phyloP scores from a whole-genome alignment of 1,140 invertebrate species.

The Temnothorax nylanderi region DNA sequence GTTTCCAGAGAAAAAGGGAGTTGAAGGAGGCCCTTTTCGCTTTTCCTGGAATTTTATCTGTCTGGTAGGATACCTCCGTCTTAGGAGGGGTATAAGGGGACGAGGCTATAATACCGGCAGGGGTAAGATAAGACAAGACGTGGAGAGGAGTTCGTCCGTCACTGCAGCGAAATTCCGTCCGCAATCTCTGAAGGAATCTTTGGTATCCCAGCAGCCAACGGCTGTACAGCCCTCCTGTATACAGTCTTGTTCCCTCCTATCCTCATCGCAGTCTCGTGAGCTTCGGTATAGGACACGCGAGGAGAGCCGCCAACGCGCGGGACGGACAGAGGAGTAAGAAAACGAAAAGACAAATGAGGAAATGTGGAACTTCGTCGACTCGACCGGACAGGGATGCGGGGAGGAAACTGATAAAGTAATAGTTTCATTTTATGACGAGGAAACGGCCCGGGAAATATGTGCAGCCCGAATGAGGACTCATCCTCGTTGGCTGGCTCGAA shows the following conservation, averaged over 20 bases:
- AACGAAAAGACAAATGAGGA: slow-evolving; percentile 56
- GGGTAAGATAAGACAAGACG: slow-evolving; percentile 76
- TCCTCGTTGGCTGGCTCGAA: background rate
- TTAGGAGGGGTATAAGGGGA: slow-evolving; percentile 50
- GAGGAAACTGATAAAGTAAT: slow-evolving; percentile 72
- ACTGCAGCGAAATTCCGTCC: slow-evolving; percentile 81
- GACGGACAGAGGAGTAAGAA: slow-evolving; percentile 48
- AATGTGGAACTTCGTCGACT: slow-evolving; percentile 32
- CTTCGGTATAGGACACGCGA: slow-evolving; percentile 65
- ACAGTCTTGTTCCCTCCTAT: slow-evolving; percentile 61
- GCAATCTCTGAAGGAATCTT: slow-evolving; percentile 84
- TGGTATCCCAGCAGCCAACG: slow-evolving; percentile 79
- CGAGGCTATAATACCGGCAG: slow-evolving; percentile 68
- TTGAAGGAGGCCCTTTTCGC: slow-evolving; percentile 76
- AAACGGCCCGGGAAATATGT: slow-evolving; percentile 57
- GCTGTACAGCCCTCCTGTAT: slow-evolving; percentile 59
- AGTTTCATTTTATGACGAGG: slow-evolving; percentile 72
- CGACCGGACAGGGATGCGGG: background rate
- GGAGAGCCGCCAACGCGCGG: slow-evolving; percentile 25
- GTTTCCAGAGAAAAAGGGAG: slow-evolving; percentile 71
- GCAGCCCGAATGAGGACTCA: slow-evolving; percentile 38
- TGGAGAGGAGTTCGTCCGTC: slow-evolving; percentile 80
- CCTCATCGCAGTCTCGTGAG: slow-evolving; percentile 59
- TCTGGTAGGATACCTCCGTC: slow-evolving; percentile 76
- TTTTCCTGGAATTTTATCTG: slow-evolving; percentile 81